Evolutionary conservation across 1,140 invertebrate species (phyloP).

Genomic region (Drosophila lacteicornis): DNA sequence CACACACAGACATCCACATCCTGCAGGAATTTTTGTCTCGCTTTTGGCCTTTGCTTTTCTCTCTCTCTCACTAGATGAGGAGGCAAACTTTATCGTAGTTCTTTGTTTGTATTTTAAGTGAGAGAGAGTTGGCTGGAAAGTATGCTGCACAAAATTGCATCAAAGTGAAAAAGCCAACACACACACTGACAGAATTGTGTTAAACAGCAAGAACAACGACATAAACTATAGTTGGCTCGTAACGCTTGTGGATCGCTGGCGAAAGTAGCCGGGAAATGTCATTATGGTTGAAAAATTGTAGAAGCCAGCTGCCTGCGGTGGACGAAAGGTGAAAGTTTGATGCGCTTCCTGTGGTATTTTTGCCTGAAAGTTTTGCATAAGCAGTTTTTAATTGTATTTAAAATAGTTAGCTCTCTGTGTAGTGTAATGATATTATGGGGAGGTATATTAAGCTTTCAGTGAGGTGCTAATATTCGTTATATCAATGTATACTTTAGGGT

Average conservation of each 20-base stretch:
- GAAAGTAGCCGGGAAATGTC: conserved; percentile 20
- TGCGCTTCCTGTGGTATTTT: conserved; percentile 21
- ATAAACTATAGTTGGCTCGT: conserved; percentile 8
- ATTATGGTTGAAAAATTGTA: conserved; percentile 10
- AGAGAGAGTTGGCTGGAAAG: conserved; percentile 37
- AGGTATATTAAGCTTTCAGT: neutral
- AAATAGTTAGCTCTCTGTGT: neutral
- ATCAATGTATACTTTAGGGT: neutral
- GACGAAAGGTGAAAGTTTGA: conserved; percentile 26
- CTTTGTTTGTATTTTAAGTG: conserved; percentile 48
- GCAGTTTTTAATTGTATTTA: neutral
- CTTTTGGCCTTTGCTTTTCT: conserved; percentile 59
- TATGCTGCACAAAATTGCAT: conserved; percentile 58
- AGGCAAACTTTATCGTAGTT: conserved; percentile 68
- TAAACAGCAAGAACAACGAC: neutral
- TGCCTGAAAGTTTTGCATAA: conserved; percentile 3
- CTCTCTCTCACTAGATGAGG: neutral
- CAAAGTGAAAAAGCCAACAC: conserved; percentile 48
- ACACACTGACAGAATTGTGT: conserved; percentile 19
- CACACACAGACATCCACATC: conserved; percentile 11
- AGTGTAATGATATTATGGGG: neutral
- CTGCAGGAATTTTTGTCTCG: conserved; percentile 57
- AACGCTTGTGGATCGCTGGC: conserved; percentile 6
- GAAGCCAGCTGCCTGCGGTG: neutral
- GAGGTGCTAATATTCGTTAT: neutral